Base-by-base conservation (phyloP, 2,113 vertebrate species). In the Cavia porcellus region DNA sequence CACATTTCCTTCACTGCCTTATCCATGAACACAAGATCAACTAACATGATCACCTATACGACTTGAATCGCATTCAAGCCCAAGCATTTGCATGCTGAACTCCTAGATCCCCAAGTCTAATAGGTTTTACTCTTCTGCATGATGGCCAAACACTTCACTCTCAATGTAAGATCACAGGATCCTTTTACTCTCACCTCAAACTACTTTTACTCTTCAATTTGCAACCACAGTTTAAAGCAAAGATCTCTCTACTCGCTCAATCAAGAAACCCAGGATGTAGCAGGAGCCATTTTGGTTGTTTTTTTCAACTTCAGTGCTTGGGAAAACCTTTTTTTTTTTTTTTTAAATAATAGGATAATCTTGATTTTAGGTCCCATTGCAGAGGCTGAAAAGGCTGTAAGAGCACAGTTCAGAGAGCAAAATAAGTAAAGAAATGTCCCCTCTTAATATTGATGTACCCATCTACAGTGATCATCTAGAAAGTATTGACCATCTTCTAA, bases 151-250 rank as follows among this genome's bases (percentile, higher is more conserved):
- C 25, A 93, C 8, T 30, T 64, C 24, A 52, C 70, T 64, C 20
- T 96, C 68, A 72, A 30, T 45, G 89, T 45, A 0, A 74, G 25
- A 92, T 6, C n/a, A 70, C 0, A 86, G 28, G 61, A 74, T 42
- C 35, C 28, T 38, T 86, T 47, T 14, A 75, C 45, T 42, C 66
- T 66, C 55, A 30, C 9, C 38, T 77, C 50, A 47, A 82, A 57
- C 17, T 77, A n/a, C 42, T 77, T 86, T 80, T 25, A 92, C 45
- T 77, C 38, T 87, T 93, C 32, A 87, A 57, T 87, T 87, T 95
- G 45, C 59, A 90, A 70, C 19, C 45, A 42, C n/a, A 15, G 42
- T 68, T 86, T 90, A 74, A 68, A n/a, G 57, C 42, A 89, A 75
- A 86, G 52, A 89, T 42, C 70, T 86, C 57, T 89, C 79, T 57